Evolutionary conservation across 2,888 invertebrate genomes (phyloP), one percentile per base, ranked within the genome.

Genomic region (Coremacera marginata): DNA sequence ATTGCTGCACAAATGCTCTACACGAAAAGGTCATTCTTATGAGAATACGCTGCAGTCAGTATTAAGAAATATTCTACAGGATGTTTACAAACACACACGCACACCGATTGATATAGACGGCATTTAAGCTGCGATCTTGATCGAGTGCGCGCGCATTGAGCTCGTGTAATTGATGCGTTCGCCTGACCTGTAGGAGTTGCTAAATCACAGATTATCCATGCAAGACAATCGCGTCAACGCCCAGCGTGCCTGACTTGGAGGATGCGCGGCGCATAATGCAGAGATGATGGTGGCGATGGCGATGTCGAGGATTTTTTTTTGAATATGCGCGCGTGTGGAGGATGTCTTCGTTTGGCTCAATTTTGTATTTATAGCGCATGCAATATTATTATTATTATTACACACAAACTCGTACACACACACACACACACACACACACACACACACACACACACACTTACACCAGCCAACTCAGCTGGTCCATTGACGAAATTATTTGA

Each of bases 311-410:
- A 73, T 22, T 55, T 55, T 19, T 16, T 16, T 19, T 8, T 22
- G 5, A 84, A 85, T 85, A 84, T 85, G 84, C 84, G 83, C 84
- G 44, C 83, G 83, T 81, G 79, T 65, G 27, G 67, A 52, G 44
- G 71, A 44, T 65, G 37, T 68, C 55, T 67, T 75, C 34, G 73
- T 77, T 77, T 73, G 22, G 44, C 44, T 44, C 44, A 49, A 49
- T 49, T 34, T 68, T 68, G 11, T 22, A 16, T 70, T 16, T 27
- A 9, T 16, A 31, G 19, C 49, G 49, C 55, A 70, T n/a, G 55
- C 52, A 70, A 63, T 16, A 60, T 31, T 27, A 67, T 44, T 37
- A 5, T 52, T 52, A 19, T 5, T 22, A 55, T 52, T 19, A 3
- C 52, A 52, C 16, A 19, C 52, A 52, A 52, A 5, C 22, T 7